Percentiles rank a stretch among this genome's conserved stretches.
phyloP scores from a whole-genome alignment of 1,140 invertebrate species.

The Platyscapa corneri region DNA sequence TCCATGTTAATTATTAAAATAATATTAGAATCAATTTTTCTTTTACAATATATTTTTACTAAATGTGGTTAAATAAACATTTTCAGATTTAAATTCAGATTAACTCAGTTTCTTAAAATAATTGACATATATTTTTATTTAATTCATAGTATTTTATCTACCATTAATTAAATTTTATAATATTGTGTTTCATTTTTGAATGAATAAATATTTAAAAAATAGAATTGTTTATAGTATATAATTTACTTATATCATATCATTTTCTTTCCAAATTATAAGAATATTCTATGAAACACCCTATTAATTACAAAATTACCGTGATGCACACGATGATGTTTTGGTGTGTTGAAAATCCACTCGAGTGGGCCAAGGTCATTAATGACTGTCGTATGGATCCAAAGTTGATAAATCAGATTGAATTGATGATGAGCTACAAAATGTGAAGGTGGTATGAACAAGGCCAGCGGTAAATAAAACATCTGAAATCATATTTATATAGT shows the following conservation, averaged over 20 bases:
- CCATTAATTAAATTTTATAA: no score
- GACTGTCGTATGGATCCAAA: slow-evolving; percentile 93
- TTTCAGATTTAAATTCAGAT: no score
- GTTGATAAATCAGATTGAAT: slow-evolving; percentile 92
- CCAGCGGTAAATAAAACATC: slow-evolving; percentile 90
- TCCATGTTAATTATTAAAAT: no score
- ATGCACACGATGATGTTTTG: slow-evolving; percentile 92
- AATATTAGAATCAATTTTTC: no score
- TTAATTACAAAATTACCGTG: slow-evolving; percentile 79
- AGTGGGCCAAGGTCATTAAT: slow-evolving; percentile 85
- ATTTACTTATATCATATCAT: not conserved
- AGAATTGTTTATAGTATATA: no score
- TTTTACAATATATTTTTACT: no score
- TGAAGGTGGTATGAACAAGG: slow-evolving; percentile 87
- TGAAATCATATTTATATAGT: slow-evolving; percentile 71
- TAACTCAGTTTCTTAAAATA: no score
- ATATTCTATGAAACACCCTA: not conserved
- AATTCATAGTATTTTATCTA: no score
- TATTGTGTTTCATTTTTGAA: no score
- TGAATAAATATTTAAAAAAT: no score
- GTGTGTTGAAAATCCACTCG: slow-evolving; percentile 91
- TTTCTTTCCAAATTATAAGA: not conserved
- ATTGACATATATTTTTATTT: no score
- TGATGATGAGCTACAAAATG: slow-evolving; percentile 89
- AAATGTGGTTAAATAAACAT: no score